Base-by-base conservation (phyloP, 92 coral and sea anemone genomes). In the Epizoanthus stellaris region DNA sequence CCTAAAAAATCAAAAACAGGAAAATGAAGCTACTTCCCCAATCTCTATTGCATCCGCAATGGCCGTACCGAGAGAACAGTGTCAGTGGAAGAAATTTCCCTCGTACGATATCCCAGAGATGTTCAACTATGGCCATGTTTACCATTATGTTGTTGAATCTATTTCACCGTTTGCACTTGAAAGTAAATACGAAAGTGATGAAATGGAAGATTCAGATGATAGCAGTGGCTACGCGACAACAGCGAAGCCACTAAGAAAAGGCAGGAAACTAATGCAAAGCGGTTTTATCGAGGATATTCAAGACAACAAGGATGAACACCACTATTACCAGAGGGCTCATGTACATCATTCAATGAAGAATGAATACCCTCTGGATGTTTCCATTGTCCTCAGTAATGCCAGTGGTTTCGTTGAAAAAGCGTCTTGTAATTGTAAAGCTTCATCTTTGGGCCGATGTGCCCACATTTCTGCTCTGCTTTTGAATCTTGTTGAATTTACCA, bases 341-440 rank as follows among this genome's bases (percentile, higher is more conserved):
- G 81, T 70, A n/a, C 82, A 82, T 52, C 82, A 70, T 81, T 82
- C 81, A 36, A 59, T 81, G 81, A 81, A 81, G 57, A 81, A 65
- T 53, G 87, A 82, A 34, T 70, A 70, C 67, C 69, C 82, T 36
- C 82, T 82, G 17, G 49, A 70, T 70, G 87, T 82, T 47, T 82
- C 82, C 34, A 63, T 70, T 15, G 87, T 47, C 38, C 70, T 82
- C 38, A 81, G 86, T 67, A 61, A 81, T 20, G 86, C 81, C 74
- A 81, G 75, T 81, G 86, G 86, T 21, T 81, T 69, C 43, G 65
- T 82, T 38, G 65, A 40, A 47, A 53, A 82, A 82, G 86, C 77
- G 17, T 38, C 61, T 36, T 82, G 86, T 34, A 57, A 82, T 62
- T 82, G 81, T 21, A 82, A 56, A 77, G 40, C 82, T 34, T 58